Evolutionary conservation across 2,888 invertebrate species (phyloP), one percentile per base, ranked within the genome.

Genomic region (Andricus quercusramuli): DNA sequence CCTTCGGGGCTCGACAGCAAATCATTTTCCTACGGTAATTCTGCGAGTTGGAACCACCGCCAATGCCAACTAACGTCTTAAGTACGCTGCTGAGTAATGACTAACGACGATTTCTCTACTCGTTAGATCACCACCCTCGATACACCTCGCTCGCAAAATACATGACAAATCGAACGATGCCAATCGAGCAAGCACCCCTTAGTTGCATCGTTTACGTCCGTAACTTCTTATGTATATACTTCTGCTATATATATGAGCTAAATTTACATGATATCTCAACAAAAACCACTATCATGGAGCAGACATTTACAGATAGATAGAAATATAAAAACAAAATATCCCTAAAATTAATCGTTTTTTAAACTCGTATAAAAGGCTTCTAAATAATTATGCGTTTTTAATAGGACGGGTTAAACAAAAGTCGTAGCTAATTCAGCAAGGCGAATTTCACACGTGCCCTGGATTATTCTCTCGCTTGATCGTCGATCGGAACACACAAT

Each of bases 191-290:
- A 64, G 64, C 29, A 64, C 29, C 64, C 64, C 59, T 9, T 20
- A 77, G 67, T 79, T 66, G 86, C 85, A 85, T 83, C 84, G 78
- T 84, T 89, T 86, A 85, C 85, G 88, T 88, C 84, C 88, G 85
- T 83, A 86, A 85, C 87, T 87, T 85, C 85, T 85, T 80, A 67
- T 79, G 79, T 84, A 81, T 83, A 67, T 67, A 77, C 74, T 82
- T 78, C 81, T 85, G 65, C 79, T 74, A 81, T 87, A 88, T 88
- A 84, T 89, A 89, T 83, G 86, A 87, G 89, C 88, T 91, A 90
- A 91, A 91, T 92, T 90, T 92, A 91, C 92, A 91, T 91, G 91
- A 91, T 91, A 91, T 92, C 86, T 92, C 90, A 91, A 92, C 90
- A 91, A 89, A 92, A 90, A 90, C 89, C 89, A 84, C 88, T 89